phyloP scores from a whole-genome alignment of 2,888 invertebrate genomes.

The Macrophya alboannulata region DNA sequence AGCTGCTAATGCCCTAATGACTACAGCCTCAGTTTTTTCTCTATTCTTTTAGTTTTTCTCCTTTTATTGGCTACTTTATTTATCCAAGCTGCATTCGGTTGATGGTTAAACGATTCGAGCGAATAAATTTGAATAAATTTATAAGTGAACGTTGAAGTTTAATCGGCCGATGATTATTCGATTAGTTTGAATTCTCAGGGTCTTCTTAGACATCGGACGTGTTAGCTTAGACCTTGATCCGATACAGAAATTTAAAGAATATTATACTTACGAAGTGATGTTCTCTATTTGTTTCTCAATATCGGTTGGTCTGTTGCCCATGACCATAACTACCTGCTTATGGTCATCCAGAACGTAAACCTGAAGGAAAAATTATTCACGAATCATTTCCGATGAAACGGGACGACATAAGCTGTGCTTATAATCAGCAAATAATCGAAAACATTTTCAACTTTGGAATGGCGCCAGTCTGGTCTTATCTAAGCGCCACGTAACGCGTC shows the following conservation, averaged over 20 bases:
- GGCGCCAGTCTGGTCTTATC: background rate
- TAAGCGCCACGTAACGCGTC: background rate
- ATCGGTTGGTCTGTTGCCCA: slow-evolving; percentile 89
- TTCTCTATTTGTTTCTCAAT: slow-evolving; percentile 88
- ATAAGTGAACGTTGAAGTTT: slow-evolving; percentile 14
- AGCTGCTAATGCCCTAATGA: background rate
- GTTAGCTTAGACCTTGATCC: background rate
- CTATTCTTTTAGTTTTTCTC: background rate
- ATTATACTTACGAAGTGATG: slow-evolving; percentile 84
- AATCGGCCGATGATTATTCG: background rate
- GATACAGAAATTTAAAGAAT: slow-evolving; percentile 9
- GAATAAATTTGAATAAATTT: slow-evolving; percentile 37
- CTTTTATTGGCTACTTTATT: background rate
- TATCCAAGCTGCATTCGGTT: background rate
- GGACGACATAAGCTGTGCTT: background rate
- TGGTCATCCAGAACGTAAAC: slow-evolving; percentile 92
- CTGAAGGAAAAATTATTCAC: slow-evolving; percentile 77
- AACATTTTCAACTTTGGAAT: background rate
- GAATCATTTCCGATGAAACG: background rate
- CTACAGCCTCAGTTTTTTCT: background rate
- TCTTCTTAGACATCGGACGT: background rate
- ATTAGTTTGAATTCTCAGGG: background rate
- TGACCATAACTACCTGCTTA: slow-evolving; percentile 90
- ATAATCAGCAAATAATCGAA: background rate
- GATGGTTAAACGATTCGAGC: background rate